Evolutionary conservation across 2,888 invertebrate species (phyloP), one percentile per base, ranked within the genome.

Genomic region (Synergus gifuensis): DNA sequence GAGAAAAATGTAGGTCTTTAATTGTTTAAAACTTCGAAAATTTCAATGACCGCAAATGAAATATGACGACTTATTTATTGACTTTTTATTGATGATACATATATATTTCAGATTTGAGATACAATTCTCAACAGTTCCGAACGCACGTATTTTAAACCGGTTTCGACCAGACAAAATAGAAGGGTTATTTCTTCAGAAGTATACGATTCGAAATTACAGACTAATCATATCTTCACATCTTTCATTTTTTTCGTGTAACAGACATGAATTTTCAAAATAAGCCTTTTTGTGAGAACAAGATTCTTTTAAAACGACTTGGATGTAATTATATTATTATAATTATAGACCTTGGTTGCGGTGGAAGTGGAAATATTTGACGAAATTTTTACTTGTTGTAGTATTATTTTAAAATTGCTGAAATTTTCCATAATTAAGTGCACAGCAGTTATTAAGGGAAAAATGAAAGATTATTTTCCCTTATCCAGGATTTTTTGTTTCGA

Each of bases 81-180:
- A n/a, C n/a, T n/a, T n/a, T n/a, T n/a, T n/a, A n/a, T 14, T 49
- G n/a, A 54, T 54, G n/a, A 28, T 28, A 28, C 16, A 69, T 49
- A 28, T 22, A 69, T 49, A 49, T 69, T 69, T 49, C 46, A 49
- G 69, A 44, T 69, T 69, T 28, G 16, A 69, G 46, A 28, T 44
- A n/a, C 22, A 46, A 22, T n/a, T 67, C 22, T 16, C 1, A 12
- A 12, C 44, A 46, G 69, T 49, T 46, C 18, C 8, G n/a, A 28
- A 46, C 22, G 28, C 22, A 28, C 28, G 49, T 28, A 28, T 28
- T 69, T 46, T n/a, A 69, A 69, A 69, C 69, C 46, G 49, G 69
- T 69, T 69, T 49, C 69, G 46, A 28, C 9, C 46, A 49, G 46
- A 49, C 46, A 69, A 69, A 69, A 69, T 49, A 69, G 28, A 69